These are phyloP conservation scores for Nymphicus hollandicus DNA, from an alignment of 2,113 vertebrate genomes.

Conservation along the genomic window DNA sequence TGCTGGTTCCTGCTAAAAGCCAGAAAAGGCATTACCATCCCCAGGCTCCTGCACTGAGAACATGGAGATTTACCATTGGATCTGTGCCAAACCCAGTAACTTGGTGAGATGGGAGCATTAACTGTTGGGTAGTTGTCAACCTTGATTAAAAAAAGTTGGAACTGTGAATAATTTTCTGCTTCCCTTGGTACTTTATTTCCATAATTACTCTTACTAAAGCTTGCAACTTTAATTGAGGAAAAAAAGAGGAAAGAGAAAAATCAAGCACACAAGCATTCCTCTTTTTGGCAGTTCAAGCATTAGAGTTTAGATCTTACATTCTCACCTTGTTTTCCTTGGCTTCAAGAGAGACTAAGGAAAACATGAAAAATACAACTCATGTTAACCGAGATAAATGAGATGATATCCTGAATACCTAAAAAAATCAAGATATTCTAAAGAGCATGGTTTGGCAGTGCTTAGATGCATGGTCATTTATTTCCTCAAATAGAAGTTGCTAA, in stretches of 20 bases:
- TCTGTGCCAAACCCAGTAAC: neutral
- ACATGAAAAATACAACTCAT: neutral
- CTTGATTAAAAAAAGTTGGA: neutral
- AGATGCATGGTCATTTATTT: fast-evolving
- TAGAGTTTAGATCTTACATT: neutral
- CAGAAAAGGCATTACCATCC: neutral
- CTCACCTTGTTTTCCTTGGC: neutral
- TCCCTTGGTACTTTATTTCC: neutral
- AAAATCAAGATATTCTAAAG: neutral
- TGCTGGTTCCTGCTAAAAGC: neutral
- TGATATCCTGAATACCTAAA: neutral
- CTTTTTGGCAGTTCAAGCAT: neutral
- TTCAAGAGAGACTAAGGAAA: neutral
- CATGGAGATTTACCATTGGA: fast-evolving
- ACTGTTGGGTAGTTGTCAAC: neutral
- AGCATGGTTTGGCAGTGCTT: neutral
- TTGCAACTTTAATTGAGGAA: neutral
- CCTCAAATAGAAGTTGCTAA: fast-evolving
- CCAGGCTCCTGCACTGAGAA: neutral
- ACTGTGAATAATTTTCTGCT: neutral
- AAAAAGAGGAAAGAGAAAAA: neutral
- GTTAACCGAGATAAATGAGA: neutral
- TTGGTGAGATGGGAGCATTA: neutral
- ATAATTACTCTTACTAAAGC: neutral
- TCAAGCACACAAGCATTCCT: neutral